Evolutionary conservation across 2,113 vertebrate species (phyloP).

Genomic region (Petromus typicus): DNA sequence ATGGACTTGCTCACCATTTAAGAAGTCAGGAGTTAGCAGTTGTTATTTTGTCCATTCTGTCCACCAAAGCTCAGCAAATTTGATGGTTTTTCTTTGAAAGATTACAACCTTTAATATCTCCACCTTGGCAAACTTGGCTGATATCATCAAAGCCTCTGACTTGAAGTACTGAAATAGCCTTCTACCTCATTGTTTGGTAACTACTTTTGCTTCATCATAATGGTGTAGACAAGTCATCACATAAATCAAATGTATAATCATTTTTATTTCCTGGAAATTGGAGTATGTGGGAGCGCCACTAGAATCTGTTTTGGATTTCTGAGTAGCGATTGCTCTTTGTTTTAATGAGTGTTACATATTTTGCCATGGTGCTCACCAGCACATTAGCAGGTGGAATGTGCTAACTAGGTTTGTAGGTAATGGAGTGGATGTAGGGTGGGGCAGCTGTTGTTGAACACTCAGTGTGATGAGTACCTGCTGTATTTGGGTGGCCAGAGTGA

Average conservation of each 20-base stretch:
- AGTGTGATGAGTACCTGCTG: neutral
- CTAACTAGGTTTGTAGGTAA: fast-evolving
- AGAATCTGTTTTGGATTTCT: fast-evolving
- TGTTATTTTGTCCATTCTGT: neutral
- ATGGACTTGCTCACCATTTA: neutral
- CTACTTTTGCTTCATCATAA: neutral
- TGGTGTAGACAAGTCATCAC: neutral
- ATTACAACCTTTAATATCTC: neutral
- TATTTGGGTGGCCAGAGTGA: neutral
- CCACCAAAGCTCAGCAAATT: neutral
- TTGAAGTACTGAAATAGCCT: neutral
- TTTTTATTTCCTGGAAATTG: neutral
- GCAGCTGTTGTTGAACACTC: no score
- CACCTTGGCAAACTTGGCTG: neutral
- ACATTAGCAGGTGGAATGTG: neutral
- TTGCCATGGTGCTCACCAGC: neutral
- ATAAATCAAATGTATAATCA: neutral
- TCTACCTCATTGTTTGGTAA: neutral
- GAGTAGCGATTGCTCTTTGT: neutral
- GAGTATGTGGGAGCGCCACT: neutral
- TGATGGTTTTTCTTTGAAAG: neutral
- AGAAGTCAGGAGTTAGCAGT: neutral
- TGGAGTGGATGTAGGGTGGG: neutral
- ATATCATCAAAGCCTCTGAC: neutral
- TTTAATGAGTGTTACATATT: neutral